A percentile compares a stretch with the other conserved stretches of the same genome.
These are phyloP conservation scores for Schizotus pectinicornis DNA, from an alignment of 2,888 invertebrate species.

Conservation along the genomic window DNA sequence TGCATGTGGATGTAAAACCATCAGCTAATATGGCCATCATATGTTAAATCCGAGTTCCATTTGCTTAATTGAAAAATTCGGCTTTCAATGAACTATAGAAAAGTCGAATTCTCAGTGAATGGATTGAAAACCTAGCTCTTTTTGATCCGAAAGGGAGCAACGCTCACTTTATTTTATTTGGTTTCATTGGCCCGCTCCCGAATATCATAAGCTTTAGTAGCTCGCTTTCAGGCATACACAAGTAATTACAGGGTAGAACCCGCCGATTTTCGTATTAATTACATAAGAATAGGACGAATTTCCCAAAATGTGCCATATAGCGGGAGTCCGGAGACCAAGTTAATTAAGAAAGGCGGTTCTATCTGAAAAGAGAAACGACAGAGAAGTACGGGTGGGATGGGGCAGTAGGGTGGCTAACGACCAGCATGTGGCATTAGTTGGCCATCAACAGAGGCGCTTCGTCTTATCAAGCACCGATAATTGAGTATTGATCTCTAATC, in stretches of 20 bases:
- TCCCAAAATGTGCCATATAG: too few species aligned
- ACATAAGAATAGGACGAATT: too few species aligned
- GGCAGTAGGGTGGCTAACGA: conserved; percentile 53
- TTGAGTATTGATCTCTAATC: conserved; percentile 59
- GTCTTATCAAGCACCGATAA: conserved; percentile 58
- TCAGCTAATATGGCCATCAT: conserved; percentile 45
- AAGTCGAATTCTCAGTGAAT: conserved; percentile 55
- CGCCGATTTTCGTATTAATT: background rate
- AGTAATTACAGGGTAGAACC: conserved; percentile 17
- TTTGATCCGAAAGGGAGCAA: conserved; percentile 48
- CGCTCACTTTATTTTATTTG: conserved; percentile 46
- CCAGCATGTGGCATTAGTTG: conserved; percentile 56
- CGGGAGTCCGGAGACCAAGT: conserved; percentile 23
- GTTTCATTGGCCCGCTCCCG: conserved; percentile 31
- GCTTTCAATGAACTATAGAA: conserved; percentile 55
- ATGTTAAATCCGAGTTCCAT: conserved; percentile 55
- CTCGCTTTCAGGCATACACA: conserved; percentile 20
- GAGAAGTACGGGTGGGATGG: conserved; percentile 31
- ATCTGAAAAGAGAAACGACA: conserved; percentile 39
- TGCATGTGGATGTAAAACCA: conserved; percentile 30
- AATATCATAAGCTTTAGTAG: conserved; percentile 33
- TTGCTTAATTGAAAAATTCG: conserved; percentile 59
- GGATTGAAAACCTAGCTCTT: conserved; percentile 53
- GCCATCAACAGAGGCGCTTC: conserved; percentile 55
- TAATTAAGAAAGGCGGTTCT: conserved; percentile 42